phyloP scores from a whole-genome alignment of 2,888 invertebrate genomes.

The Drosophila atroscutellata region DNA sequence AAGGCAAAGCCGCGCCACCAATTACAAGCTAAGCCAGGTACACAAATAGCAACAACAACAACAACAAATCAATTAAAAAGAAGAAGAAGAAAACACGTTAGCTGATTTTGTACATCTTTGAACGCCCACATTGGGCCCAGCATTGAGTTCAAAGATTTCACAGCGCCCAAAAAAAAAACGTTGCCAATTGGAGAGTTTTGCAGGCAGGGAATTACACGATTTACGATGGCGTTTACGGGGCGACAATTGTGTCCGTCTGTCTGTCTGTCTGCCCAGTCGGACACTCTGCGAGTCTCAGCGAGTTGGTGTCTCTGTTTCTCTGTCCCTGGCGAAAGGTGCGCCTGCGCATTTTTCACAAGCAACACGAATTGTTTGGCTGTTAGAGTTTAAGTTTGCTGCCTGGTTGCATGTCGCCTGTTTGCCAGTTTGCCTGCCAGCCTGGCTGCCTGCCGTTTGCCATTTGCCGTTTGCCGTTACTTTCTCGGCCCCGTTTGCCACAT shows the following conservation, averaged over 20 bases:
- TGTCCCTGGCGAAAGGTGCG: slow-evolving; percentile 73
- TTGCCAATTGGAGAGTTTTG: slow-evolving; percentile 29
- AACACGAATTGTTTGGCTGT: slow-evolving; percentile 67
- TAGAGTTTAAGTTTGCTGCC: slow-evolving; percentile 40
- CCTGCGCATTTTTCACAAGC: slow-evolving; percentile 71
- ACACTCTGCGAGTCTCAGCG: not conserved
- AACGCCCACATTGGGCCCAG: slow-evolving; percentile 70
- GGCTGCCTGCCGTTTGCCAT: slow-evolving; percentile 68
- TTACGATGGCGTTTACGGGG: slow-evolving; percentile 69
- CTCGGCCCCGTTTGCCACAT: slow-evolving; percentile 65
- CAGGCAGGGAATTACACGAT: slow-evolving; percentile 69
- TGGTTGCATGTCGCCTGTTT: slow-evolving; percentile 17
- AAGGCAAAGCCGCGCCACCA: slow-evolving; percentile 39
- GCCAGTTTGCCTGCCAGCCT: slow-evolving; percentile 53
- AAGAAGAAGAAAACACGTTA: slow-evolving; percentile 10
- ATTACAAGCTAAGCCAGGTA: slow-evolving; percentile 41
- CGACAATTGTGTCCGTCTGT: slow-evolving; percentile 66
- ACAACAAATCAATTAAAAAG: slow-evolving; percentile 74
- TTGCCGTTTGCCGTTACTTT: slow-evolving; percentile 67
- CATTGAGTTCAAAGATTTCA: slow-evolving; percentile 70
- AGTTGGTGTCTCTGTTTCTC: slow-evolving; percentile 21
- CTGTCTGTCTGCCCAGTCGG: not conserved
- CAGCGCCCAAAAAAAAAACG: slow-evolving; percentile 23
- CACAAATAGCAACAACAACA: slow-evolving; percentile 18
- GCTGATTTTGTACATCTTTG: slow-evolving; percentile 38